These are phyloP conservation scores for Chironomus striatipennis DNA, from an alignment of 1,140 invertebrate species.

Conservation along the genomic window DNA sequence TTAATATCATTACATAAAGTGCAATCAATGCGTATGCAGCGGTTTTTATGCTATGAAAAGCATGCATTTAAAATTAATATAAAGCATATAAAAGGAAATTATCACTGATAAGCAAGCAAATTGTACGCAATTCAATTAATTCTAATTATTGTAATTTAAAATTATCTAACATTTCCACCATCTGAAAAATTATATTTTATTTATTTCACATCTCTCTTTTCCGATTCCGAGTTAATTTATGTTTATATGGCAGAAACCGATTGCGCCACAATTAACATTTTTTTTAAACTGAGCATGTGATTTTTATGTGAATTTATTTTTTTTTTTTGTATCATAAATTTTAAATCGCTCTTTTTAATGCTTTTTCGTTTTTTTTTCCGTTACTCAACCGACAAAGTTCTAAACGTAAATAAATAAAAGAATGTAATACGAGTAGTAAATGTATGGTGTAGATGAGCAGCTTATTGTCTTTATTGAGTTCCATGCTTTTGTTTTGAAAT, in stretches of 20 bases:
- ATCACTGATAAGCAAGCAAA: background rate
- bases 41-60: too few species aligned
- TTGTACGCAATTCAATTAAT: constrained; percentile 2
- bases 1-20: too few species aligned
- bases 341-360: constrained; percentile 7
- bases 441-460: too few species aligned
- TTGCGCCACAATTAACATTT: constrained; percentile 5
- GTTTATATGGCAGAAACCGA: background rate
- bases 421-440: too few species aligned
- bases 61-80: too few species aligned
- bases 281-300: background rate
- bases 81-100: too few species aligned
- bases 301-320: background rate
- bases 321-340: constrained; percentile 3
- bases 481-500: too few species aligned
- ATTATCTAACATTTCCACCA: constrained; percentile 5
- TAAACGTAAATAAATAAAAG: too few species aligned
- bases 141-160: constrained; percentile 3
- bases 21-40: too few species aligned
- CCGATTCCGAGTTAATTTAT: background rate
- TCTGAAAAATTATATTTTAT: background rate
- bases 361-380: background rate
- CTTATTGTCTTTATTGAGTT: too few species aligned
- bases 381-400: background rate
- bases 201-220: background rate